Base-by-base conservation (phyloP, 2,113 vertebrate species). In the Hippopotamus amphibius region DNA sequence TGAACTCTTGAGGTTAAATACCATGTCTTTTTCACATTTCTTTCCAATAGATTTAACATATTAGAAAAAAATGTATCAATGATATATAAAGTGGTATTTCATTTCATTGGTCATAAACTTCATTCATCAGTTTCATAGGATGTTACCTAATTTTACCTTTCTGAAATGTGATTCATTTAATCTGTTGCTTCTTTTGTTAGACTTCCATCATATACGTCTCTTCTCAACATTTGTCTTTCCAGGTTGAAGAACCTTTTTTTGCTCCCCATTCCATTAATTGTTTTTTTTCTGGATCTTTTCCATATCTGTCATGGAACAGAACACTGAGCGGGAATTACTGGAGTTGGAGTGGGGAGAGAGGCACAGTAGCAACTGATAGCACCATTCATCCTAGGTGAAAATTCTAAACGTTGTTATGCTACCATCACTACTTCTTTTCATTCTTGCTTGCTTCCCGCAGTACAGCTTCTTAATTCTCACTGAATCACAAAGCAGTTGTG, bases 1-100 rank as follows among this genome's bases (percentile, higher is more conserved):
- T 76, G n/a, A 95, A 90, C 7, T 53, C n/a, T 65, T 95, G 11
- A 80, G 21, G 16, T 92, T 96, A 90, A 90, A 65, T 88, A 69
- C 12, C 14, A 69, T 57, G 8, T 46, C n/a, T 63, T 68, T 1
- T 79, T 90, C 57, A 59, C 91, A 88, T 55, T 79, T 91, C 50
- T 59, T 93, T 91, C 48, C 48, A 17, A 28, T 69, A 61, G 6
- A 26, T 96, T 50, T 95, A 86, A 80, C 5, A 22, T 89, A 43
- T 61, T 80, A 88, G 41, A 48, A 91, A 97, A 65, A 88, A 84
- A 53, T 50, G 9, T 71, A 33, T 86, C 43, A 63, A 37, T 72
- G 30, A 88, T 86, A 82, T 79, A n/a, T 86, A 86, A 87, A 81
- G 6, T 28, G 88, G 7, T 74, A 80, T 74, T 80, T 95, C 22